phyloP scores from a whole-genome alignment of 2,888 invertebrate species.

The Stegophylla sp. region DNA sequence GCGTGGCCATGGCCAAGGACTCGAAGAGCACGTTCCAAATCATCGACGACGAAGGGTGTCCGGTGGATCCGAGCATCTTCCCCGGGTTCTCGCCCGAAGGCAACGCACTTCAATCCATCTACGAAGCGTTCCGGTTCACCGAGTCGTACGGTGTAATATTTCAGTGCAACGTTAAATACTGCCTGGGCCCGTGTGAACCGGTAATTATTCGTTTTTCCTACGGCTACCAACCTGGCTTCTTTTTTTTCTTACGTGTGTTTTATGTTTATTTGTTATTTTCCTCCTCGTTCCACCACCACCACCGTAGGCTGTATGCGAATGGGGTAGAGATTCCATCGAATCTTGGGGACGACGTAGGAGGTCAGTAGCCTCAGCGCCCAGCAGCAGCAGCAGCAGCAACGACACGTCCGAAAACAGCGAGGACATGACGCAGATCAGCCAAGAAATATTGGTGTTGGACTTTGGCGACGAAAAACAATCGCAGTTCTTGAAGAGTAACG shows the following conservation, averaged over 20 bases:
- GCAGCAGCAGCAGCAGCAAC: constrained; percentile 69
- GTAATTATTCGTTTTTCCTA: constrained; percentile 67
- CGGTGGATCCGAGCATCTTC: constrained; percentile 91
- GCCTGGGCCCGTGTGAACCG: constrained; percentile 91
- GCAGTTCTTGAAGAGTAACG: constrained; percentile 77
- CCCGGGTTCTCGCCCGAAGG: constrained; percentile 90
- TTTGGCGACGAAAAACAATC: constrained; percentile 88
- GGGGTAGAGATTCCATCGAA: constrained; percentile 87
- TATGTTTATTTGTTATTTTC: not conserved
- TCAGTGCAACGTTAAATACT: constrained; percentile 96
- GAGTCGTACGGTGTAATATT: constrained; percentile 96
- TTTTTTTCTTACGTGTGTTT: not conserved
- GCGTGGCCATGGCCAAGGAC: constrained; percentile 96
- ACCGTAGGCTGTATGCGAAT: constrained; percentile 86
- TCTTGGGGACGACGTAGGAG: constrained; percentile 91
- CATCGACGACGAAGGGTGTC: constrained; percentile 95
- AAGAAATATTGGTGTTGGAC: constrained; percentile 91
- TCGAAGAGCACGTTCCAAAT: constrained; percentile 95
- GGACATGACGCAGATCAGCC: constrained; percentile 86
- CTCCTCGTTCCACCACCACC: constrained; percentile 63
- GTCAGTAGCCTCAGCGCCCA: constrained; percentile 70
- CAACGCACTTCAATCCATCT: constrained; percentile 86
- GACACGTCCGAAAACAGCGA: constrained; percentile 73
- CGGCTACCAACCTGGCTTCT: not conserved
- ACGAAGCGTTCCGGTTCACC: constrained; percentile 94